Conservation (phyloP, 2,113 vertebrate genomes). For the Grallaria varia region DNA sequence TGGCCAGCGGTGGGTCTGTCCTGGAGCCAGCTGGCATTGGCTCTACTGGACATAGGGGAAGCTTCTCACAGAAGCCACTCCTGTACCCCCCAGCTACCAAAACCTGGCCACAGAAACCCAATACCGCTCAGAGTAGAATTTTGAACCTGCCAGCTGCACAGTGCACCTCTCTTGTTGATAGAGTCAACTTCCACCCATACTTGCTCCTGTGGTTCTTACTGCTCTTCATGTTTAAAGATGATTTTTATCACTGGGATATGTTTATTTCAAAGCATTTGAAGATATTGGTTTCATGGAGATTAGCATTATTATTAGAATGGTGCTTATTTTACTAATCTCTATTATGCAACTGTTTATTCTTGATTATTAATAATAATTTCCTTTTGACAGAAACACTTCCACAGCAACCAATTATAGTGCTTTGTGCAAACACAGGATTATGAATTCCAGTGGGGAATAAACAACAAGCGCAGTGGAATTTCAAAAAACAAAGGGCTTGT, state of each 20-base stretch:
- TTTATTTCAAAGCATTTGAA: constrained; percentile 14
- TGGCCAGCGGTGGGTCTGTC: neutral
- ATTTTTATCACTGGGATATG: neutral
- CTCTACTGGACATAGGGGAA: neutral
- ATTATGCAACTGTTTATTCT: constrained; percentile 48
- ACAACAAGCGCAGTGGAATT: constrained; percentile 48
- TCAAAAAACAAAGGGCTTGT: constrained; percentile 52
- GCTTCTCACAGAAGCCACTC: neutral
- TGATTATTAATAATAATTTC: constrained; percentile 61
- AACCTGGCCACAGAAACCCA: neutral
- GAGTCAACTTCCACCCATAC: neutral
- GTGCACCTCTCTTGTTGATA: fast-evolving
- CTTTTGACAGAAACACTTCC: constrained; percentile 61
- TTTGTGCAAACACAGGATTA: constrained; percentile 64
- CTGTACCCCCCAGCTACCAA: neutral
- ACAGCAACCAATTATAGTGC: constrained; percentile 59
- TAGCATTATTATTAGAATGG: constrained; percentile 48
- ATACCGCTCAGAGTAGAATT: neutral
- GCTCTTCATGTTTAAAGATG: neutral
- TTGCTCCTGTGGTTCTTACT: neutral
- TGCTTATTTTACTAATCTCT: constrained; percentile 47
- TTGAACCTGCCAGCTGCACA: neutral
- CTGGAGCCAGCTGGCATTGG: neutral
- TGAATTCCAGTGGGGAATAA: constrained; percentile 66
- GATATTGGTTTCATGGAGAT: constrained; percentile 18